Conservation (phyloP, 2,888 invertebrate species). For the Deroplatys truncata region DNA sequence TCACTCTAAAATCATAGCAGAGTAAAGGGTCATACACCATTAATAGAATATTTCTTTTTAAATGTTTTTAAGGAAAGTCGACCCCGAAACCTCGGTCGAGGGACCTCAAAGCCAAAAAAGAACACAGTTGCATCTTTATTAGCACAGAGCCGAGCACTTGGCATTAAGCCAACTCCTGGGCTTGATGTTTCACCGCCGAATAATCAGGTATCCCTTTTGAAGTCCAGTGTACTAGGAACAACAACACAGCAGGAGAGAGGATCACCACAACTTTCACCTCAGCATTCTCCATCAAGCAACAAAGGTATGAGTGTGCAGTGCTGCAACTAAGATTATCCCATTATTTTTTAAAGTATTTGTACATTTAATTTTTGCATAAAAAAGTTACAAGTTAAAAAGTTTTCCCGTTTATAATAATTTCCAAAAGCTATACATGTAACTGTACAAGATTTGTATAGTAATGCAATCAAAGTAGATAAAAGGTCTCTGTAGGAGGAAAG, state of each 20-base stretch:
- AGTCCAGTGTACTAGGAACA: conserved; percentile 57
- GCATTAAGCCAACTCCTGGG: conserved; percentile 36
- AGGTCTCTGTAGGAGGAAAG: no score
- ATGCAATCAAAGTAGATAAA: no score
- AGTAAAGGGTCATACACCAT: neutral
- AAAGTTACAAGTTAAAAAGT: no score
- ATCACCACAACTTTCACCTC: neutral
- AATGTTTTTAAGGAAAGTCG: conserved; percentile 60
- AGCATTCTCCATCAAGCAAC: conserved; percentile 3
- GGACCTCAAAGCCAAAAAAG: conserved; percentile 87
- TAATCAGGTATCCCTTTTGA: conserved; percentile 54
- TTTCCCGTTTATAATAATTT: no score
- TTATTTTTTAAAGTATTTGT: neutral
- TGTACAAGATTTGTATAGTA: no score
- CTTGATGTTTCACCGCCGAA: conserved; percentile 36
- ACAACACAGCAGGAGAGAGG: neutral
- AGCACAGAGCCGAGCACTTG: conserved; percentile 80
- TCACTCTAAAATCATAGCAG: no score
- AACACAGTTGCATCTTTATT: conserved; percentile 85
- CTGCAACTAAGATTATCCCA: neutral
- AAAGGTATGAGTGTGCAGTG: neutral
- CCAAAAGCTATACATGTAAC: no score
- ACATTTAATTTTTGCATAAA: no score
- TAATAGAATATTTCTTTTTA: neutral
- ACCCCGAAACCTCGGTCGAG: conserved; percentile 78